Evolutionary conservation across 2,888 invertebrate genomes (phyloP), one percentile per base, ranked within the genome.

Genomic region (Neocrepidodera transversa): DNA sequence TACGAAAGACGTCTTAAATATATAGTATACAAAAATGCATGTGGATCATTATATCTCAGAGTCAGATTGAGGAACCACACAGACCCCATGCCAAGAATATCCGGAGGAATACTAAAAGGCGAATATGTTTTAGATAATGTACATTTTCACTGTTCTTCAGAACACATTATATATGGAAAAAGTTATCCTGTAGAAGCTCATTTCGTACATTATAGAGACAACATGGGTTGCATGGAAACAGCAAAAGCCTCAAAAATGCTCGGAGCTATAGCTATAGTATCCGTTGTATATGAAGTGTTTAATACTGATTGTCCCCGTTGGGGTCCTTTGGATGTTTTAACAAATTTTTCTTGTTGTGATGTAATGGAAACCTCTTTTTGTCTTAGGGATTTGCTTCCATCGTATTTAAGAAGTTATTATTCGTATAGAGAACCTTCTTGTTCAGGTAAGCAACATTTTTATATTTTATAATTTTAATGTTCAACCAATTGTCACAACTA

Each of bases 161-260:
- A 45, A 14, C 45, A 45, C 7, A 45, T 45, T 5, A 45, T 45
- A 11, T 45, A 45, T 11, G 45, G 45, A 16, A 28, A 23, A 18
- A 45, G 13, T 13, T 45, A 45, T 26, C 45, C 45, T 11, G 45
- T 45, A 26, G 45, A 45, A 45, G 45, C 45, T 4, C 45, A 45
- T 45, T 45, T 45, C 26, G 45, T 45, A 14, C 45, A 45, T 10
- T 45, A 26, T 7, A 45, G 45, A 45, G 10, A 8, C 2, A 26
- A 26, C 11, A 11, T 45, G 20, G 28, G 45, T 11, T 11, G 45
- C 14, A 26, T 45, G 28, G 26, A 28, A 45, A 45, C 8, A 13
- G 45, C 45, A 3, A 45, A 45, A 28, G 13, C 13, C 7, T 45
- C 45, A 13, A 45, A 26, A 45, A 26, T 45, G 2, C 8, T 11